A percentile compares a stretch with the other conserved stretches of the same genome.
These are phyloP conservation scores for Parnassius glacialis DNA, from an alignment of 2,888 invertebrate genomes.

Conservation along the genomic window DNA sequence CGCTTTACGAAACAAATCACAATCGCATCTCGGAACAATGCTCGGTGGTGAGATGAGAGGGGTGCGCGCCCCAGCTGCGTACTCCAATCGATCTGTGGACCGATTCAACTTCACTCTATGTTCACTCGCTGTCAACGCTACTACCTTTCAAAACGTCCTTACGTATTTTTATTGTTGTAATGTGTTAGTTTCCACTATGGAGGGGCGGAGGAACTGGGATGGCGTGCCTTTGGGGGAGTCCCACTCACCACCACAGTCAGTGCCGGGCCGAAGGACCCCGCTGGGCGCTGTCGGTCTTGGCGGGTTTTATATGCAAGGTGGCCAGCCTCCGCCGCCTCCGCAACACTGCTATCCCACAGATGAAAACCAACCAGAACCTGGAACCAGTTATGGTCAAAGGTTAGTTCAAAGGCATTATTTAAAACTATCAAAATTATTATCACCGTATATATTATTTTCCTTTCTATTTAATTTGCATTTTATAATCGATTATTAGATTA, in stretches of 20 bases:
- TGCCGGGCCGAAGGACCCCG: constrained; percentile 87
- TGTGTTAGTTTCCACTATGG: constrained; percentile 64
- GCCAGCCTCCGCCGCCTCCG: constrained; percentile 74
- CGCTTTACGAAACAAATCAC: constrained; percentile 60
- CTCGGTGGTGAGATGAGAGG: constrained; percentile 66
- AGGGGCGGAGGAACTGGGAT: constrained; percentile 76
- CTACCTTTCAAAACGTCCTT: constrained; percentile 50
- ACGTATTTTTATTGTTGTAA: constrained; percentile 42
- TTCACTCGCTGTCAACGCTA: constrained; percentile 65
- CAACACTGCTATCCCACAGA: constrained; percentile 84
- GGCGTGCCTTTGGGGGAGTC: constrained; percentile 73
- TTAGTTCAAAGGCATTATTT: constrained; percentile 36
- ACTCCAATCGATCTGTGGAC: constrained; percentile 74
- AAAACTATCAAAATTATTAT: neutral
- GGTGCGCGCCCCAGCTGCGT: constrained; percentile 80
- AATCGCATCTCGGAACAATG: constrained; percentile 71
- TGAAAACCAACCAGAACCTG: constrained; percentile 89
- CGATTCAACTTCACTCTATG: constrained; percentile 53
- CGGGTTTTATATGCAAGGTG: constrained; percentile 91
- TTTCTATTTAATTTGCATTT: too few species aligned
- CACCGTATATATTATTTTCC: too few species aligned
- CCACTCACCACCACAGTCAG: constrained; percentile 81
- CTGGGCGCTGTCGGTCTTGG: constrained; percentile 91
- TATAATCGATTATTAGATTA: too few species aligned
- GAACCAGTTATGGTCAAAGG: constrained; percentile 77